Conservation (phyloP, 2,113 vertebrate species). For the Odobenus rosmarus region DNA sequence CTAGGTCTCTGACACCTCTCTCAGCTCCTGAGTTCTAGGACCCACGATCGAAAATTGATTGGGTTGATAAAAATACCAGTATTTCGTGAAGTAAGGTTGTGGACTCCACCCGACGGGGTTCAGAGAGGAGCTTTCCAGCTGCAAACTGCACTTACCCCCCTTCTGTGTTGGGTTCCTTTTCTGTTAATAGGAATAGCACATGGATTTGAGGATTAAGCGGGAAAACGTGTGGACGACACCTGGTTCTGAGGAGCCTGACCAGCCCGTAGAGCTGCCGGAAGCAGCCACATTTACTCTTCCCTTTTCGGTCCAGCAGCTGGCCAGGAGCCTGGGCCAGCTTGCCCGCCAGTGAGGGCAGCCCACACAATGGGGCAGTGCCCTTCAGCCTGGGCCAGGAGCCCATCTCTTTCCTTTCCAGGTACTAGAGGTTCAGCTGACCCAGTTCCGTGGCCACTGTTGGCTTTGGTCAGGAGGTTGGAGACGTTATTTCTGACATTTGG, state of each 20-base stretch:
- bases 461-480: neutral
- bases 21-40: neutral
- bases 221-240: neutral
- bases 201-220: neutral
- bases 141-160: neutral
- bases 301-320: neutral
- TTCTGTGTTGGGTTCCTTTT: neutral
- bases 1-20: neutral
- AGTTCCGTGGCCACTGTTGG: neutral
- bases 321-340: neutral
- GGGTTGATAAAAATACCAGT: neutral
- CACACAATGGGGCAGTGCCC: neutral
- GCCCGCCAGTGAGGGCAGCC: neutral
- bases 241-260: neutral
- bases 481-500: neutral
- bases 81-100: neutral
- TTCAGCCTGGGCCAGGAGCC: neutral
- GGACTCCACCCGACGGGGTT: neutral
- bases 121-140: neutral
- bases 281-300: neutral
- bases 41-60: neutral
- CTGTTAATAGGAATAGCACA: neutral
- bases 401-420: neutral
- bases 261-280: neutral
- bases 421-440: neutral